Percentiles rank a stretch among this genome's conserved stretches.
Conservation (phyloP, 1,140 invertebrate species). For the Thereuonema tuberculata region DNA sequence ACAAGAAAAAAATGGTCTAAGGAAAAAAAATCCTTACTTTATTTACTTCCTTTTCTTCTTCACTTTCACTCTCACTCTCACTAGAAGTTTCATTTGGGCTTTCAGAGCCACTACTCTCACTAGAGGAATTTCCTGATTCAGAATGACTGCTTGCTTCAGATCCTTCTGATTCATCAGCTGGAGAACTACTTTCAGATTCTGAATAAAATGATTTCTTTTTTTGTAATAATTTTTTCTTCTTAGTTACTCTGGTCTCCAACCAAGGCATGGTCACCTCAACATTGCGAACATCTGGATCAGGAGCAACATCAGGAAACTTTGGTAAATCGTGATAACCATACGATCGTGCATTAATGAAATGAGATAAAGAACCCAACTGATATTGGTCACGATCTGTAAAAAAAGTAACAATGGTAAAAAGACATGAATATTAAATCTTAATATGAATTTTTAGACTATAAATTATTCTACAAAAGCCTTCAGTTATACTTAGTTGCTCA, state of each 20-base stretch:
- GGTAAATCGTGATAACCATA: constrained; percentile 79
- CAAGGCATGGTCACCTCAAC: constrained; percentile 41
- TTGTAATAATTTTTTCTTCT: constrained; percentile 27
- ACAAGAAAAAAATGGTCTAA: too few species aligned
- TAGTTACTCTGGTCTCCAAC: constrained; percentile 18
- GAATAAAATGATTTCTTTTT: constrained; percentile 41
- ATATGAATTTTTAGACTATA: too few species aligned
- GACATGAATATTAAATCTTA: too few species aligned
- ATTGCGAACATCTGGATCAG: constrained; percentile 62
- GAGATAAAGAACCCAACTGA: constrained; percentile 88
- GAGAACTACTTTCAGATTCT: constrained; percentile 20
- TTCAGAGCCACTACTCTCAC: constrained; percentile 14
- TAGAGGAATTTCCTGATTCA: constrained; percentile 17
- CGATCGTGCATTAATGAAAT: constrained; percentile 75
- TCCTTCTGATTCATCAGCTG: neutral
- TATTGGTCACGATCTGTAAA: constrained; percentile 60
- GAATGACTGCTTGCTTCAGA: constrained; percentile 24
- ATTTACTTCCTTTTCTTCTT: constrained; percentile 10
- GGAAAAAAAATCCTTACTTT: too few species aligned
- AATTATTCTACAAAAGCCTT: too few species aligned
- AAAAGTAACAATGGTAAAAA: too few species aligned
- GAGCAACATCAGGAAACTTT: constrained; percentile 58
- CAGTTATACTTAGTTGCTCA: too few species aligned
- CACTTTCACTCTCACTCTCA: constrained; percentile 16
- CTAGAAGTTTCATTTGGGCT: constrained; percentile 16